These are phyloP conservation scores for Ceyx margarethae DNA, from an alignment of 2,113 vertebrate species.

Conservation along the genomic window DNA sequence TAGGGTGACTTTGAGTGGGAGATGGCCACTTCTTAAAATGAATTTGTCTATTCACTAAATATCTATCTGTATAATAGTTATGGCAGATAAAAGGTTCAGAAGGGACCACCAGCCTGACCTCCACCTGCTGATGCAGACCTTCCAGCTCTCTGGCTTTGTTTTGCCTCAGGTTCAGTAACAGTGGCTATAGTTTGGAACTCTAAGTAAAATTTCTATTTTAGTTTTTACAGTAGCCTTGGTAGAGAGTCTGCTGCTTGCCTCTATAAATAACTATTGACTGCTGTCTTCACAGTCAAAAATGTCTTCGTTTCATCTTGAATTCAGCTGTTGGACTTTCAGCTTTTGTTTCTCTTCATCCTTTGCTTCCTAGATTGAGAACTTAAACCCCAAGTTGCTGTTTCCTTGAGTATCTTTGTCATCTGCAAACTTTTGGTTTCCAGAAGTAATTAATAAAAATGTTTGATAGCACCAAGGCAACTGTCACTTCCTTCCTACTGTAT, in stretches of 20 bases:
- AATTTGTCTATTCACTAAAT: background rate
- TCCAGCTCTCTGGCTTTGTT: background rate
- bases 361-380: background rate
- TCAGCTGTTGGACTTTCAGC: background rate
- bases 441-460: constrained; percentile 1
- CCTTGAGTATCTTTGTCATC: background rate
- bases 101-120: background rate
- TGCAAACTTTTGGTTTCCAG: background rate
- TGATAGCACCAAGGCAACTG: background rate
- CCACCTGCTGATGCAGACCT: background rate
- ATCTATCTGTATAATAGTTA: background rate
- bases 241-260: background rate
- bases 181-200: background rate
- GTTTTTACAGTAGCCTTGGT: background rate
- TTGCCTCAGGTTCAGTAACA: background rate
- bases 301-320: background rate
- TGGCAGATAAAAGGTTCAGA: background rate
- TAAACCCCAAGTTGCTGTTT: background rate
- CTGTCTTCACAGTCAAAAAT: background rate
- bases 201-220: background rate
- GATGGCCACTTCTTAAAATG: background rate
- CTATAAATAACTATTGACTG: background rate
- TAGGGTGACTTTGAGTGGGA: background rate
- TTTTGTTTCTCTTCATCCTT: background rate
- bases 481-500: constrained; percentile 13